phyloP scores from a whole-genome alignment of 2,797 vertebrate species.

The Paramormyrops hopkinsi region DNA sequence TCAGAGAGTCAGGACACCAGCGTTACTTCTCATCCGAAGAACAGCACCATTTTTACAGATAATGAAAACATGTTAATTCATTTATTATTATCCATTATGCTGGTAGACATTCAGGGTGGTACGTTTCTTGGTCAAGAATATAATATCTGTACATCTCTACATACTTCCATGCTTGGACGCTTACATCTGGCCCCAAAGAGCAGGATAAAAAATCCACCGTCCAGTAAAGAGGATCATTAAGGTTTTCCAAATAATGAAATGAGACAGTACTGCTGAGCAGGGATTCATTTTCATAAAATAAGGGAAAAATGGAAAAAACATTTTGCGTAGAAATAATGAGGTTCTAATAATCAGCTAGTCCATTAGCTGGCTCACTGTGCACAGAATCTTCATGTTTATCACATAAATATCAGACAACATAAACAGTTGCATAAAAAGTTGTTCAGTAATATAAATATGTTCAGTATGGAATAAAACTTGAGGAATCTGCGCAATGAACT shows the following conservation, averaged over 20 bases:
- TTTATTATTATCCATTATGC: background rate
- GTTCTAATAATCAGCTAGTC: background rate
- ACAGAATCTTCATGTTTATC: background rate
- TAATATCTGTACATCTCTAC: background rate
- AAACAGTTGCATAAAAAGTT: background rate
- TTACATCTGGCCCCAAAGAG: background rate
- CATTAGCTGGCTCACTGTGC: background rate
- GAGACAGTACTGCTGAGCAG: background rate
- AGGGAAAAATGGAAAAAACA: background rate
- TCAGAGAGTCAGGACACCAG: background rate
- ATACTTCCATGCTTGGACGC: background rate
- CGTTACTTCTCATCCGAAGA: background rate
- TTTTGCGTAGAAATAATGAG: background rate
- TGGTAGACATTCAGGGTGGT: background rate
- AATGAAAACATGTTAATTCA: background rate
- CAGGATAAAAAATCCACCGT: background rate
- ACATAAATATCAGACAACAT: background rate
- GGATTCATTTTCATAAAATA: background rate
- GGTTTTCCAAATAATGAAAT: background rate
- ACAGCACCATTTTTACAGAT: background rate
- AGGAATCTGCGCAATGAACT: background rate
- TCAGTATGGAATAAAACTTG: background rate
- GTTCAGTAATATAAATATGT: background rate
- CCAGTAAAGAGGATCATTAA: background rate
- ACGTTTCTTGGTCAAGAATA: background rate